Evolutionary conservation across 1,140 invertebrate species (phyloP), one percentile per base, ranked within the genome.

Genomic region (Holcopasites calliopsidis): DNA sequence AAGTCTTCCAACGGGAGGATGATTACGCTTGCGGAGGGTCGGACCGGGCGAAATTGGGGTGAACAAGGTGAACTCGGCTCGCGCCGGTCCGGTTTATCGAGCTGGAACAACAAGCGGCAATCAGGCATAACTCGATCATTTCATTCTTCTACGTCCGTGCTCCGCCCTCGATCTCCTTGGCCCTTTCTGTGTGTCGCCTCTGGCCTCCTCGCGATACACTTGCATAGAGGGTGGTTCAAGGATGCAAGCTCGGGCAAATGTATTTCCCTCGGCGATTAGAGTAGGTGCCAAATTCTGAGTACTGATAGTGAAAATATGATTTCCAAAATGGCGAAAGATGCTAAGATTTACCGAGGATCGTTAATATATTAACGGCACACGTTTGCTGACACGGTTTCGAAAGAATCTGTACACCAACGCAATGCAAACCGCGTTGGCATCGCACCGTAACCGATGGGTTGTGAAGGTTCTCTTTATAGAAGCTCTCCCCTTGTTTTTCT

Each of bases 101-200:
- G 80, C 87, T 88, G 87, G 87, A 88, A 88, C 87, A 88, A 88
- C 87, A 88, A 88, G 87, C 87, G 87, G 87, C 87, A 88, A 88
- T 88, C 87, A 88, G 82, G 85, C 87, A 88, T 88, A 88, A 88
- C 87, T 88, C 87, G 87, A 88, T 88, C 87, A 88, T 88, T 88
- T 88, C 81, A 87, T 88, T 88, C 87, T 88, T 88, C 83, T 85
- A 79, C 75, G 77, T 82, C 80, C 71, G 69, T 83, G 76, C 80
- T 81, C 77, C 70, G 23, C 70, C 60, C 77, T 65, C 61, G 42
- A 44, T 47, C 61, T 82, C 81, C 62, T 50, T 68, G 52, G 66
- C 80, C 80, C 68, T 76, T 79, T 61, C 52, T 70, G 42, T 54
- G 68, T 69, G 40, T 61, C 77, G 61, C 50, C 35, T 61, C 58